Percentiles rank a stretch among this genome's conserved stretches.
These are phyloP conservation scores for Palloptera scutellata DNA, from an alignment of 2,888 invertebrate genomes.

Conservation along the genomic window DNA sequence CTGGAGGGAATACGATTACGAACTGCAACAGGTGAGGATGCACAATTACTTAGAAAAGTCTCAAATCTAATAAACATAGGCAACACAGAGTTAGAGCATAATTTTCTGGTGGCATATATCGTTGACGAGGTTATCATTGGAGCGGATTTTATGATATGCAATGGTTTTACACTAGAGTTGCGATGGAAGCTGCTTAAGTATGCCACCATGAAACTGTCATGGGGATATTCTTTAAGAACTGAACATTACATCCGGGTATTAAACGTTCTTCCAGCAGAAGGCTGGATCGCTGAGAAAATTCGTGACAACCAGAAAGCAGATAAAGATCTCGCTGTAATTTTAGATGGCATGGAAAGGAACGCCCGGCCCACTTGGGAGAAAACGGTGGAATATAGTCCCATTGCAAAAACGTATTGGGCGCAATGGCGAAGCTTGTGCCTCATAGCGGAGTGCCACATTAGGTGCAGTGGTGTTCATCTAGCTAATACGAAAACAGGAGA, in stretches of 20 bases:
- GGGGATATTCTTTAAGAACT: too few relatives aligned
- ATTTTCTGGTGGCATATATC: background rate
- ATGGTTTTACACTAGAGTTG: conserved; percentile 2
- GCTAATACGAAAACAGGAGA: too few relatives aligned
- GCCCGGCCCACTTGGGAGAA: too few relatives aligned
- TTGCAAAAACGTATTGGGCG: background rate
- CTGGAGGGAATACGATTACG: background rate
- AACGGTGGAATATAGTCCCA: background rate
- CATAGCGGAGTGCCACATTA: background rate
- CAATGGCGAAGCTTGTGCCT: background rate
- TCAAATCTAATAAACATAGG: too few relatives aligned
- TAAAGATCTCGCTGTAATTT: background rate
- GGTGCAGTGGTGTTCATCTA: too few relatives aligned
- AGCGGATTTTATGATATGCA: background rate
- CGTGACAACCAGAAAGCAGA: background rate
- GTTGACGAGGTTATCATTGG: background rate
- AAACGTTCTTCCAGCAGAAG: background rate
- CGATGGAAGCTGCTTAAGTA: background rate
- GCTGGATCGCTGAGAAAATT: too few relatives aligned
- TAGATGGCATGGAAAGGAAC: background rate
- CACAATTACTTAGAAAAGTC: too few relatives aligned
- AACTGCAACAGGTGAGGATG: background rate
- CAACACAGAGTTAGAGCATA: too few relatives aligned
- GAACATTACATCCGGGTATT: background rate
- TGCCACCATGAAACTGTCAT: too few relatives aligned